Base-by-base conservation (phyloP, 2,888 invertebrate species). In the Cremastinae sp. region DNA sequence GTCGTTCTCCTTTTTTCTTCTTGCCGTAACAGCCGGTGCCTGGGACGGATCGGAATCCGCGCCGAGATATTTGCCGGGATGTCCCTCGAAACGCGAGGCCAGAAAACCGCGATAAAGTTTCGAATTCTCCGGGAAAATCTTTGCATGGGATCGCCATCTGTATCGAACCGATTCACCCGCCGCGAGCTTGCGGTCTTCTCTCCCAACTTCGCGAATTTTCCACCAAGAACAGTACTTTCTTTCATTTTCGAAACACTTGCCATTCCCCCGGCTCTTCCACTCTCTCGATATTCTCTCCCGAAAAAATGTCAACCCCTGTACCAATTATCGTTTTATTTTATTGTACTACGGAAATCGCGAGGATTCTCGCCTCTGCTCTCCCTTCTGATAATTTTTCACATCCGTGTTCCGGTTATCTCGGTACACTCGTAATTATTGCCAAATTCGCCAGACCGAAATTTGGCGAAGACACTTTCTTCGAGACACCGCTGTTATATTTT, bases 381-480 rank as follows among this genome's bases (percentile, higher is more conserved):
- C 64, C 58, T 62, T 75, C 22, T 22, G 61, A 76, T 62, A 76
- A 76, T 76, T 68, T 64, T 9, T 43, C 16, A 51, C 72, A 76
- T 12, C 51, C 28, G 68, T 18, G 28, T 18, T 14, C 41, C 62
- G 72, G 68, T 69, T 56, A 72, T 43, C 10, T 71, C 71, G 45
- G 41, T 12, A 69, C n/a, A n/a, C 56, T 72, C 72, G 68, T 76
- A 76, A 76, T 76, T 68, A 76, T 72, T 59, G 72, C 53, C 20
- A 2, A 68, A 72, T 58, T 72, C 51, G 45, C 16, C 51, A 61
- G 28, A 56, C 58, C 64, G 38, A 41, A 58, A 49, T 8, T 18
- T 36, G 16, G 49, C 20, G 38, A 8, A 43, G 45, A 22, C 61
- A 34, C 10, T 28, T 34, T 22, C 22, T 45, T 16, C 5, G 47